Evolutionary conservation across 2,888 invertebrate species (phyloP).

Genomic region (Cheilosia variabilis): DNA sequence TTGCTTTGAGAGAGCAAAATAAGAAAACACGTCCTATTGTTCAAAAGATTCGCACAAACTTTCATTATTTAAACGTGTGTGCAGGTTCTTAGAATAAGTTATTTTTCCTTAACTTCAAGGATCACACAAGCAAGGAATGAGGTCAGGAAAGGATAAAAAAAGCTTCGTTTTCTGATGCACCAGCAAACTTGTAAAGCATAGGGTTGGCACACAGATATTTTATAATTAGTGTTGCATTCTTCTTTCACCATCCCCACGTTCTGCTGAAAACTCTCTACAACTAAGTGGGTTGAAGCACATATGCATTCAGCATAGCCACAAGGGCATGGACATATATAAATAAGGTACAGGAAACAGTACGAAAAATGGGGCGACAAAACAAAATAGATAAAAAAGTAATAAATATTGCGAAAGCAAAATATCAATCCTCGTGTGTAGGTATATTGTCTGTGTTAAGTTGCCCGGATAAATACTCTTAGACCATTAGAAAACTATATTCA

Average conservation of each 20-base stretch:
- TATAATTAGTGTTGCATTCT: conserved; percentile 61
- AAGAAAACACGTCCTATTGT: conserved; percentile 37
- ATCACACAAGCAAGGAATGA: conserved; percentile 50
- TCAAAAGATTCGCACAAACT: conserved; percentile 45
- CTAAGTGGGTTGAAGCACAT: conserved; percentile 50
- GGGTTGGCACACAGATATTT: conserved; percentile 54
- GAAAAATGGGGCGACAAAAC: conserved; percentile 21
- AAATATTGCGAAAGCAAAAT: not conserved
- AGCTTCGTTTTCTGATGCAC: conserved; percentile 36
- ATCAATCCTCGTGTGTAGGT: not conserved
- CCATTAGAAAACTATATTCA: conserved; percentile 26
- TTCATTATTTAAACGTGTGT: conserved; percentile 51
- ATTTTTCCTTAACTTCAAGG: conserved; percentile 55
- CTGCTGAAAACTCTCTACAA: conserved; percentile 49
- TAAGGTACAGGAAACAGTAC: not conserved
- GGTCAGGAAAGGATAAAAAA: conserved; percentile 50
- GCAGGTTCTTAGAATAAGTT: conserved; percentile 49
- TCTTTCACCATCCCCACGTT: conserved; percentile 34
- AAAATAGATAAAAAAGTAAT: conserved; percentile 13
- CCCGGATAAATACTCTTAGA: conserved; percentile 14
- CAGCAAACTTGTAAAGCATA: conserved; percentile 45
- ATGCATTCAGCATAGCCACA: conserved; percentile 51
- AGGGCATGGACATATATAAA: conserved; percentile 47
- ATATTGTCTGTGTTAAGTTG: conserved; percentile 12
- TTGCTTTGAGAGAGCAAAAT: conserved; percentile 28